A percentile compares a stretch with the other conserved stretches of the same genome.
phyloP scores from a whole-genome alignment of 2,888 invertebrate species.

The Meliscaeva auricollis region DNA sequence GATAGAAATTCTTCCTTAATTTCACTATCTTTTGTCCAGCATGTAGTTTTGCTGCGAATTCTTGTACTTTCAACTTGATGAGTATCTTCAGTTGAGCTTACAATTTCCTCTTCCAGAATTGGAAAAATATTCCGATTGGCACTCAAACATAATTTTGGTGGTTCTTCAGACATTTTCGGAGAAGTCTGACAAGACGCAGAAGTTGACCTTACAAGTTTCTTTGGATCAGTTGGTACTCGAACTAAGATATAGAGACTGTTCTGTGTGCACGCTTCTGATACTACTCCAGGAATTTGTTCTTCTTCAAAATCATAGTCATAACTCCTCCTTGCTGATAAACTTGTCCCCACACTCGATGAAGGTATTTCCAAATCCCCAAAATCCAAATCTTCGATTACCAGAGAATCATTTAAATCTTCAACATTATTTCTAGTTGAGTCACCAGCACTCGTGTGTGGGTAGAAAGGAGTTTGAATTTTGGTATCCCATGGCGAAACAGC shows the following conservation, averaged over 20 bases:
- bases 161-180: neutral
- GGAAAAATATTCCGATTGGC: slow-evolving; percentile 63
- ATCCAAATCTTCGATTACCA: slow-evolving; percentile 64
- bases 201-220: neutral
- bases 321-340: neutral
- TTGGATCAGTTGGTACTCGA: slow-evolving; percentile 78
- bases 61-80: neutral
- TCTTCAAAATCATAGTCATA: slow-evolving; percentile 75
- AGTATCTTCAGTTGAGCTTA: too few species aligned
- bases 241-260: slow-evolving; percentile 83
- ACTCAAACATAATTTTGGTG: slow-evolving; percentile 21
- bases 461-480: slow-evolving; percentile 1
- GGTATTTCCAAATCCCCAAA: slow-evolving; percentile 46
- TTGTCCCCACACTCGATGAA: slow-evolving; percentile 11
- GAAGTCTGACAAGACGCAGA: slow-evolving; percentile 21
- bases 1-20: slow-evolving; percentile 64
- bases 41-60: neutral
- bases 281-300: slow-evolving; percentile 73
- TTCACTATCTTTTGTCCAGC: slow-evolving; percentile 32
- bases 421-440: neutral
- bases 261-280: slow-evolving; percentile 81
- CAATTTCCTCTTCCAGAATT: slow-evolving; percentile 69
- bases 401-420: slow-evolving; percentile 23
- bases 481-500: slow-evolving; percentile 1
- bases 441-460: neutral